Evolutionary conservation across 1,140 invertebrate genomes (phyloP), one percentile per base, ranked within the genome.

Genomic region (Brachionus manjavacas): DNA sequence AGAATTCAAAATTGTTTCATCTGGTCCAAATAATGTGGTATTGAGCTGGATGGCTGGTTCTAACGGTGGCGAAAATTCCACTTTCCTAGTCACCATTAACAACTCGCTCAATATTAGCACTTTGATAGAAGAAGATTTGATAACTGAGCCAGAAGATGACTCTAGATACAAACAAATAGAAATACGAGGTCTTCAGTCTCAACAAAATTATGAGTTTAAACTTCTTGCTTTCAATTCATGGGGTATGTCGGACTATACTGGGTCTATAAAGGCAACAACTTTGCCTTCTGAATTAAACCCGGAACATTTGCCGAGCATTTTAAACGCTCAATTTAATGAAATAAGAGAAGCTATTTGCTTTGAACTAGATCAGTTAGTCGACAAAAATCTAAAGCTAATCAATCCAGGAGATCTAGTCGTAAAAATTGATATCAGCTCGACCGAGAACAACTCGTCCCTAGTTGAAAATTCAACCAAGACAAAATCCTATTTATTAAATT

Each of bases 271-370:
- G 20, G 35, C 64, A n/a, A 39, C n/a, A 16, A 81, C 79, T 39
- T 41, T 41, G 16, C 16, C 31, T 3, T n/a, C 79, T 60, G 41
- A 39, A 43, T 41, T 68, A 35, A 43, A 60, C n/a, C 35, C 23
- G 39, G 64, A 68, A 4, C 52, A 60, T 66, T 68, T 81, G 39
- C 79, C 79, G 4, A 64, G 28, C 12, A 81, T 81, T 64, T 68
- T 64, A 39, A 35, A 60, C 7, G 79, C 79, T 23, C 52, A 81
- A 68, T 81, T 64, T 81, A 81, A 68, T 9, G 79, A 81, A 68
- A 41, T 81, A 64, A 60, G 79, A 41, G 79, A 81, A 68, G 79
- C 79, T 14, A 25, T 81, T 39, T 81, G 79, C 52, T 81, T 81
- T 64, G 79, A 81, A 68, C 23, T 81, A 11, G 79, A 68, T 14